These are phyloP conservation scores for Drosophila trichaetosa DNA, from an alignment of 2,888 invertebrate genomes.

Conservation along the genomic window DNA sequence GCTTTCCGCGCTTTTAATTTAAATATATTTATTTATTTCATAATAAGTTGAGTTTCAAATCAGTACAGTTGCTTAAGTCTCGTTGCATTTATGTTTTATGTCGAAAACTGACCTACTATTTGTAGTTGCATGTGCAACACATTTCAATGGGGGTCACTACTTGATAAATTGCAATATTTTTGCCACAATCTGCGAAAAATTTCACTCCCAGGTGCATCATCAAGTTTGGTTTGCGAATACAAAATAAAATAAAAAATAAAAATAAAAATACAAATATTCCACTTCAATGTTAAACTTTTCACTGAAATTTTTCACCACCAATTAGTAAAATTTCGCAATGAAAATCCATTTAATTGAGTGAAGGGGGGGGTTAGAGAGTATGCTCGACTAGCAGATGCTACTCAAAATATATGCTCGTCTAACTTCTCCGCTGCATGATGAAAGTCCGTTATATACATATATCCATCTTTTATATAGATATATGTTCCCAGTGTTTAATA, in stretches of 20 bases:
- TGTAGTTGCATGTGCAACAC: neutral
- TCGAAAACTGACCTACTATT: neutral
- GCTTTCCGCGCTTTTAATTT: neutral
- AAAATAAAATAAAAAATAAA: neutral
- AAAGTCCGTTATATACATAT: no score
- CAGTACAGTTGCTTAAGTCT: neutral
- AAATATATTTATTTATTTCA: no score
- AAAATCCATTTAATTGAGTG: constrained; percentile 4
- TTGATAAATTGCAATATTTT: neutral
- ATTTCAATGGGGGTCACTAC: neutral
- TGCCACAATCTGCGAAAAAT: neutral
- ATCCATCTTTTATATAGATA: no score
- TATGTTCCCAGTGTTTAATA: no score
- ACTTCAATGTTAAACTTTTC: neutral
- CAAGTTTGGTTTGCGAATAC: neutral
- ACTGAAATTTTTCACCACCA: neutral
- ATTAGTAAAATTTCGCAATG: constrained; percentile 3
- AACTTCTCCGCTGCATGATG: neutral
- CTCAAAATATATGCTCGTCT: neutral
- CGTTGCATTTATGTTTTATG: neutral
- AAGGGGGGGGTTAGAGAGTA: neutral
- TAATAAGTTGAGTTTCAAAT: neutral
- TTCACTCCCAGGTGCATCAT: neutral
- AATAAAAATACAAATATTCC: neutral
- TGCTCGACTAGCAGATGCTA: neutral